phyloP scores from a whole-genome alignment of 2,797 vertebrate species.

The Petrocephalus schoutedeni region DNA sequence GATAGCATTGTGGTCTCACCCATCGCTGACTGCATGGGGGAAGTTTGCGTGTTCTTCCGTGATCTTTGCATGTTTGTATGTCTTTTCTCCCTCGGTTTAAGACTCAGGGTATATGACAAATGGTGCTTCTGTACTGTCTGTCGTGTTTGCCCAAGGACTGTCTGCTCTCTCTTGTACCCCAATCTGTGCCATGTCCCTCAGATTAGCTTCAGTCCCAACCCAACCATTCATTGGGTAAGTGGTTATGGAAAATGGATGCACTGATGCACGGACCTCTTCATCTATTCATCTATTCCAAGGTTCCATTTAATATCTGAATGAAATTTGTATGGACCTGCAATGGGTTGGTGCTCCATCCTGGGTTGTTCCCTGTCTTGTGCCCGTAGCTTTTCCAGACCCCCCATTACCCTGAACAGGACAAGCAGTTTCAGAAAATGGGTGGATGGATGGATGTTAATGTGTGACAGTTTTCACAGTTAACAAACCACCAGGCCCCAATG shows the following conservation, averaged over 20 bases:
- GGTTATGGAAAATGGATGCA: background rate
- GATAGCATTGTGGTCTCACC: background rate
- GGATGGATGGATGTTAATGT: background rate
- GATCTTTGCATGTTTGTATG: background rate
- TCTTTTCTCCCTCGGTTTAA: background rate
- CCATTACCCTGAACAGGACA: no score
- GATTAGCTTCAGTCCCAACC: background rate
- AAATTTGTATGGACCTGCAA: background rate
- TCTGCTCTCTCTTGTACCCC: background rate
- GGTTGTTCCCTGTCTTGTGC: background rate
- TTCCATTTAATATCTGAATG: background rate
- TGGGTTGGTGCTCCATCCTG: background rate
- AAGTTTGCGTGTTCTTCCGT: background rate
- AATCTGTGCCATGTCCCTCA: background rate
- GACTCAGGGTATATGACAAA: background rate
- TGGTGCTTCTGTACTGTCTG: background rate
- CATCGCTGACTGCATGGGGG: background rate
- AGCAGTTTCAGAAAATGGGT: background rate
- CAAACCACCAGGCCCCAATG: background rate
- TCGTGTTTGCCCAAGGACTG: background rate
- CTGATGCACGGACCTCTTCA: background rate
- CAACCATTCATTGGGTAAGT: no score
- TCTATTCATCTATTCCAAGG: background rate
- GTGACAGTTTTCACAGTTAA: background rate
- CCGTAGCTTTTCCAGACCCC: background rate